phyloP scores from a whole-genome alignment of 1,140 invertebrate species.

The Drosophila sp. region DNA sequence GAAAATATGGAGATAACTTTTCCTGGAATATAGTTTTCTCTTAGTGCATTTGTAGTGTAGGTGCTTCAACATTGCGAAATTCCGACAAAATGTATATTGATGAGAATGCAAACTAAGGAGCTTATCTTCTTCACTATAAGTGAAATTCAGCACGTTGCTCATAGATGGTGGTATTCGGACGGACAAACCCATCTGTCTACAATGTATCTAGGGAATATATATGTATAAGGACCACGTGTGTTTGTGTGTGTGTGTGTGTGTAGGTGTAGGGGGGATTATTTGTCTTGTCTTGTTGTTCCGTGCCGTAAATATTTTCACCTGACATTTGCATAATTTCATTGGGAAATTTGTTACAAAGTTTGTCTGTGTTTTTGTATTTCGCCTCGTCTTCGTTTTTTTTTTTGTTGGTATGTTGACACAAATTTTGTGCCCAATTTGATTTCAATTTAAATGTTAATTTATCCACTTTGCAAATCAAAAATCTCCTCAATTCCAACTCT shows the following conservation, averaged over 20 bases:
- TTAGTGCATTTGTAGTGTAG: not conserved
- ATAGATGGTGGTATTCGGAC: not conserved
- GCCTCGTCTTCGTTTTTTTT: not conserved
- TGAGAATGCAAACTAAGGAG: conserved; percentile 5
- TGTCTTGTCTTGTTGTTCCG: not conserved
- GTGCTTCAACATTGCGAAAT: not conserved
- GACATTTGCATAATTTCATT: conserved; percentile 32
- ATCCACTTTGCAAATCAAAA: conserved; percentile 11
- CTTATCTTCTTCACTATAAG: not conserved
- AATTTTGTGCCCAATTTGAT: conserved; percentile 32
- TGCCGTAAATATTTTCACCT: conserved; percentile 18
- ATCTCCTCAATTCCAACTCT: conserved; percentile 6
- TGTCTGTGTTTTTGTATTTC: conserved; percentile 4
- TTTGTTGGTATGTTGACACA: not conserved
- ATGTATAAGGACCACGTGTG: no score
- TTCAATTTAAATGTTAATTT: conserved; percentile 39
- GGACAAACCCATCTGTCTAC: not conserved
- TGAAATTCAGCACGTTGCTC: not conserved
- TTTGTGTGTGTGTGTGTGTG: not conserved
- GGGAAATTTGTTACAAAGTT: conserved; percentile 3
- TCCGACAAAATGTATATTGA: not conserved
- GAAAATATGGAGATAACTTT: no score
- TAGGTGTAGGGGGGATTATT: not conserved
- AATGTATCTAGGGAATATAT: not conserved
- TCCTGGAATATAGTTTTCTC: not conserved